Base-by-base conservation (phyloP, 2,888 invertebrate genomes). In the Brenthis hecate region DNA sequence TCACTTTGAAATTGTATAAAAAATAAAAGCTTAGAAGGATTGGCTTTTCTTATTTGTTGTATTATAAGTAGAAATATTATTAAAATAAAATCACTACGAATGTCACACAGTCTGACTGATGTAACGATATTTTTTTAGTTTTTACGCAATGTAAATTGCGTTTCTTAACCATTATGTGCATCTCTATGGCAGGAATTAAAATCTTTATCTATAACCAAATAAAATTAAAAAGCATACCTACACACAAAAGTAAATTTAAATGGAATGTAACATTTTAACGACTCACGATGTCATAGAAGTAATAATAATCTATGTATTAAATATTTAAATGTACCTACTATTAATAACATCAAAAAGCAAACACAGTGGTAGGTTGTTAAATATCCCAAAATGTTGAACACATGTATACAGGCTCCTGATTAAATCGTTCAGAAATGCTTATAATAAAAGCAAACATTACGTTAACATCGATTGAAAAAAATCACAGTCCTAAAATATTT, bases 231-330 rank as follows among this genome's bases (percentile, higher is more conserved):
- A 58, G 14, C 48, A 60, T 28, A 50, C 23, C 6, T 48, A 28
- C 48, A 48, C 19, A 19, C 5, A 23, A 13, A 36, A 28, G 6
- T 4, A 16, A 60, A 50, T 50, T 13, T 32, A 50, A 50, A 50
- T 60, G 60, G 60, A 60, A 60, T 60, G 60, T 60, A 60, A 60
- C 60, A 50, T 50, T 28, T 60, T 28, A 11, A 50, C 32, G 50
- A 60, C 60, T 60, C 13, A 60, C 60, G 50, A 48, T 23, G 36
- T 36, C 36, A 36, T 32, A 32, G 32, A 32, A 32, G 32, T 53
- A 36, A n/a, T 32, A 23, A 23, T 13, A 56, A 56, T 43, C 36
- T 43, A 43, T 36, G 32, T 32, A 32, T 8, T 36, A 36, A 6
- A 36, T 36, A 36, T 36, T 36, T 36, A 36, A 36, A 43, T 43